phyloP scores from a whole-genome alignment of 2,113 vertebrate genomes.

The Grus americana region DNA sequence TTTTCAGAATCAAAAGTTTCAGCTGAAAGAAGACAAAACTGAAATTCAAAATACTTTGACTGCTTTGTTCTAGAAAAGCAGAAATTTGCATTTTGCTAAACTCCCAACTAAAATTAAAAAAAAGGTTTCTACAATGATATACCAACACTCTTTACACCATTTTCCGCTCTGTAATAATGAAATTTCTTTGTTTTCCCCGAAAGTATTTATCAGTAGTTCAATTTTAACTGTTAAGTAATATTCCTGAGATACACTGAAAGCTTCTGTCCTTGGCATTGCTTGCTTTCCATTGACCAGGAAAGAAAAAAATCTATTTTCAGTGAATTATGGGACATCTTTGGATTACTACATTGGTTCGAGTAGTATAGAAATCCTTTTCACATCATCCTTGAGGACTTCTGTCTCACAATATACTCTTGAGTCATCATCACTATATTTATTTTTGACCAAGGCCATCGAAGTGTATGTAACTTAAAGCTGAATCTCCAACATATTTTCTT shows the following conservation, averaged over 20 bases:
- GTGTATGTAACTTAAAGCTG: not conserved
- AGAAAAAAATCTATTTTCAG: not conserved
- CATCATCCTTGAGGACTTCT: not conserved
- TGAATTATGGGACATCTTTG: not conserved
- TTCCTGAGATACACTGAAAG: not conserved
- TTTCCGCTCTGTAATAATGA: not conserved
- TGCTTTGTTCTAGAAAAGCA: not conserved
- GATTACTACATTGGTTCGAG: not conserved
- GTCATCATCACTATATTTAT: not conserved
- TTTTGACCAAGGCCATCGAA: not conserved
- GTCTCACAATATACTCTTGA: not conserved
- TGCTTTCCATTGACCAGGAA: not conserved
- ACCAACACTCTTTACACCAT: not conserved
- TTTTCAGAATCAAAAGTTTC: not conserved
- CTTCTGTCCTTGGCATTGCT: not conserved
- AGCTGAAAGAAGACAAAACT: not conserved
- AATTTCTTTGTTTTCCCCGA: not conserved
- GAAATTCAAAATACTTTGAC: not conserved
- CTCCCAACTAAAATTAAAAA: not conserved
- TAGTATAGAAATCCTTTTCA: not conserved
- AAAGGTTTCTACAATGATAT: not conserved
- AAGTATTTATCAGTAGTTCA: not conserved
- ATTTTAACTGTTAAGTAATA: not conserved
- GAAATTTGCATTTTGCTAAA: not conserved
- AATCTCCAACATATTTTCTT: not conserved